Base-by-base conservation (phyloP, 1,140 invertebrate species). In the Magallana gigas region DNA sequence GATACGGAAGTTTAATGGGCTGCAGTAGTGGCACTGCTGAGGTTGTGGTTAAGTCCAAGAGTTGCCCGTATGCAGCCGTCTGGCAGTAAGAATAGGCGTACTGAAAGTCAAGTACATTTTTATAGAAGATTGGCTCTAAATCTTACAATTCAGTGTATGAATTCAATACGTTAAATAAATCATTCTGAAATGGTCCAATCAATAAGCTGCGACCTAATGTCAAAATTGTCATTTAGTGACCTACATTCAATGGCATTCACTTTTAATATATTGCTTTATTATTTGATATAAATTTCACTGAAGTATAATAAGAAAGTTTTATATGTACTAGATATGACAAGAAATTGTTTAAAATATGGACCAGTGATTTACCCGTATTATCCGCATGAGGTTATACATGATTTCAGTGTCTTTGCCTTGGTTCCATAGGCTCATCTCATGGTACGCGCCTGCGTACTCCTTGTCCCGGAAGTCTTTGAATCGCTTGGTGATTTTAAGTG, bases 1-100 rank as follows among this genome's bases (percentile, higher is more conserved):
- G 29, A 29, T 84, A 84, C 1, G 83, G 83, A 14, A 84, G 83
- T 60, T 62, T 59, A 18, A 84, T 60, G 12, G 83, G 83, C 60
- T 84, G 83, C 60, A 84, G n/a, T 59, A 84, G 56, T 9, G 83
- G 83, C 83, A 60, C 57, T 59, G 59, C 58, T 23, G 83, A 84
- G 5, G 57, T 60, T 16, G 57, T 62, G 23, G 83, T 84, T 29
- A 84, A 84, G 36, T 84, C 58, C 12, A 84, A 9, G 23, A 84
- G 29, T 14, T 84, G 83, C 48, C 57, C 83, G 29, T 59, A 36
- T 14, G 83, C 83, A n/a, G 83, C 83, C 8, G 56, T 84, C 60
- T 62, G 23, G 57, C 83, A 84, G 58, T 60, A 84, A 29, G 57
- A 14, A 14, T 84, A 84, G 9, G 58, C 23, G 36, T 58, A 84